A percentile compares a stretch with the other conserved stretches of the same genome.
phyloP scores from a whole-genome alignment of 2,888 invertebrate species.

The Hipparchia semele region DNA sequence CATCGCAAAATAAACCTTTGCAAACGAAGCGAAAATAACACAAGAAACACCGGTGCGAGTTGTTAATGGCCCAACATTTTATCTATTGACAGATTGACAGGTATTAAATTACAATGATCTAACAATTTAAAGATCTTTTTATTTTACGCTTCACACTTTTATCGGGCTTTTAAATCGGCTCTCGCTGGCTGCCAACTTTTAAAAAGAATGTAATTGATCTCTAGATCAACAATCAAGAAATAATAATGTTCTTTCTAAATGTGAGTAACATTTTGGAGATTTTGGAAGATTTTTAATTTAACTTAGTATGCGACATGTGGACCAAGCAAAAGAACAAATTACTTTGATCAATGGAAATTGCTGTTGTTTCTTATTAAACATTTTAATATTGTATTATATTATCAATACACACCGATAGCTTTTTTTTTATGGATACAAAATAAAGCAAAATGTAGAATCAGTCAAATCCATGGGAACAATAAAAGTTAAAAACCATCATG shows the following conservation, averaged over 20 bases:
- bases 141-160: background rate
- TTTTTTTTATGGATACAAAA: too few relatives aligned
- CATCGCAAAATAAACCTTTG: constrained; percentile 11
- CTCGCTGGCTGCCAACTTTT: background rate
- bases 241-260: too few relatives aligned
- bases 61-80: constrained; percentile 15
- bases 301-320: too few relatives aligned
- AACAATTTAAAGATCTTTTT: background rate
- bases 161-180: background rate
- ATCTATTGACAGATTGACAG: constrained; percentile 21
- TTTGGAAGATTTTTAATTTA: too few relatives aligned
- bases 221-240: background rate
- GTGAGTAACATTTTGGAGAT: too few relatives aligned
- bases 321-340: background rate
- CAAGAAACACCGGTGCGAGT: constrained; percentile 6
- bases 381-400: too few relatives aligned
- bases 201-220: background rate
- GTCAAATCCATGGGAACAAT: too few relatives aligned
- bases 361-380: background rate
- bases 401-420: too few relatives aligned
- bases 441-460: too few relatives aligned
- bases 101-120: constrained; percentile 5
- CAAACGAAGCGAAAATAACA: constrained; percentile 20
- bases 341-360: background rate
- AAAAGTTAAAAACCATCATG: too few relatives aligned